Conservation (phyloP, 2,797 vertebrate genomes). For the Sebastes glaucus region DNA sequence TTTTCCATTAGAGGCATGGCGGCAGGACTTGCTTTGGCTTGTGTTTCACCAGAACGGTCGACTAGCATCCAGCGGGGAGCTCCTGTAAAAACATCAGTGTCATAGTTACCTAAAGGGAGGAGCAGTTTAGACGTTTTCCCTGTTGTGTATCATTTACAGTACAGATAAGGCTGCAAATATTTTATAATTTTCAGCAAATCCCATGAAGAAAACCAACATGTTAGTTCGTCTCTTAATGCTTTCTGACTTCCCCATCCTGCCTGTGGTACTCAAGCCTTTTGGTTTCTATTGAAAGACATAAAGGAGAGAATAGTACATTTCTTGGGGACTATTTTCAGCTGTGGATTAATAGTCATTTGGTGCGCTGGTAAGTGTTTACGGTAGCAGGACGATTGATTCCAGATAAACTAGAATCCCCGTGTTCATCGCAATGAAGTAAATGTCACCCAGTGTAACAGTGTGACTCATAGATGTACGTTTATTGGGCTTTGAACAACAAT, state of each 20-base stretch:
- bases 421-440: too few relatives aligned
- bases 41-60: slow-evolving; percentile 33
- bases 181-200: neutral
- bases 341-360: neutral
- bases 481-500: neutral
- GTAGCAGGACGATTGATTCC: neutral
- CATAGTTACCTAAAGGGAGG: slow-evolving; percentile 3
- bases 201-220: neutral
- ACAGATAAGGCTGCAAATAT: neutral
- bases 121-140: neutral
- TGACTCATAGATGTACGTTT: neutral
- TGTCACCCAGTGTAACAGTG: too few relatives aligned
- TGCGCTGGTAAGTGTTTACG: neutral
- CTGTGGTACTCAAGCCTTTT: neutral
- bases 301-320: neutral
- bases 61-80: slow-evolving; percentile 13
- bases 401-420: neutral
- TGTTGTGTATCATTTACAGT: neutral
- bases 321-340: neutral
- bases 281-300: neutral
- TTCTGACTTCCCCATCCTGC: neutral
- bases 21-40: slow-evolving; percentile 4
- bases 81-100: slow-evolving; percentile 27
- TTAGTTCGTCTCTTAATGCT: neutral
- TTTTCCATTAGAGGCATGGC: slow-evolving; percentile 51